Evolutionary conservation across 2,888 invertebrate genomes (phyloP).

Genomic region (Parapristionchus giblindavisi): DNA sequence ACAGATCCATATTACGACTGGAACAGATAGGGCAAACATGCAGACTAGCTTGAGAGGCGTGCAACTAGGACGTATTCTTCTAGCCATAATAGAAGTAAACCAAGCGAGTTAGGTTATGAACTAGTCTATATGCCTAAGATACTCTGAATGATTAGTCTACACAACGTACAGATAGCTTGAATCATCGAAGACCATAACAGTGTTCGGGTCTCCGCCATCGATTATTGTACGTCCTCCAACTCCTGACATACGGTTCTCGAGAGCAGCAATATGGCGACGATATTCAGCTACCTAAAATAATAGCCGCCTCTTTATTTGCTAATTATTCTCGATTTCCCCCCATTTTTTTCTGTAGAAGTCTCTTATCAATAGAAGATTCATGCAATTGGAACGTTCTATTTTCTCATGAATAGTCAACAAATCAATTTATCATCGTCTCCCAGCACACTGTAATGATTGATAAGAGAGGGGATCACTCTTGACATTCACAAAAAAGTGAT

Average conservation of each 20-base stretch:
- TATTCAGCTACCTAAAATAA: constrained; percentile 62
- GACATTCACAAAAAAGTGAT: too few relatives aligned
- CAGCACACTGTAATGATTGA: too few relatives aligned
- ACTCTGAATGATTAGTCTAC: not conserved
- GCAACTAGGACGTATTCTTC: constrained; percentile 6
- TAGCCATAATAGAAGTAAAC: not conserved
- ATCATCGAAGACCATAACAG: constrained; percentile 38
- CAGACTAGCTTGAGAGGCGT: not conserved
- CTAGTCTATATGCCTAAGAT: not conserved
- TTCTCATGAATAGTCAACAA: too few relatives aligned
- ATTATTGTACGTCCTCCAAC: constrained; percentile 19
- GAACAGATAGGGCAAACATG: not conserved
- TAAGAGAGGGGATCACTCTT: too few relatives aligned
- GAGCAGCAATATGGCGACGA: constrained; percentile 66
- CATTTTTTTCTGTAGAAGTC: not conserved
- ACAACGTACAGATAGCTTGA: constrained; percentile 32
- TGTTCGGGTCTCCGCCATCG: constrained; percentile 15
- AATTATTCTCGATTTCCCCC: not conserved
- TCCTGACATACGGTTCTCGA: constrained; percentile 57
- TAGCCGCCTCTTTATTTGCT: not conserved
- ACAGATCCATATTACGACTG: constrained; percentile 41
- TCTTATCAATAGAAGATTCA: too few relatives aligned
- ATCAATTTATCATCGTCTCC: too few relatives aligned
- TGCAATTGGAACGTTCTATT: too few relatives aligned
- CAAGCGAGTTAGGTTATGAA: not conserved